Evolutionary conservation across 2,888 invertebrate genomes (phyloP), one percentile per base, ranked within the genome.

Genomic region (Parnassius apollo): DNA sequence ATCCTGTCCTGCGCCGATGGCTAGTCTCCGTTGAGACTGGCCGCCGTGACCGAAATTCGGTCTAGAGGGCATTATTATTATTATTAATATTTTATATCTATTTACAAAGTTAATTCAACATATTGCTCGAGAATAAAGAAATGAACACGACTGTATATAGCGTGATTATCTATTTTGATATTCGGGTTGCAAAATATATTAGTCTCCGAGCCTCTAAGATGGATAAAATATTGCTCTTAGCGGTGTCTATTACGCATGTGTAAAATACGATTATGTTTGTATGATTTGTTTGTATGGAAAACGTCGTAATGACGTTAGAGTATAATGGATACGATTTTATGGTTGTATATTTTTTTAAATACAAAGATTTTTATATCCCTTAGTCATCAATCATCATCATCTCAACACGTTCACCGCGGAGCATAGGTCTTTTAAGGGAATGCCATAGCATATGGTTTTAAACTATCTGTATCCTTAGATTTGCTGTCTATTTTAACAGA

Each of bases 221-320:
- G 51, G 56, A 64, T 64, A 52, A 64, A 48, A 46, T 64, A 59
- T 64, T 46, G 50, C 42, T 64, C 52, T 50, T 57, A 42, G 55
- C 48, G 46, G 63, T 64, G 59, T 59, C 59, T 64, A 64, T 64
- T 64, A 64, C 63, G 63, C 59, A 59, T 64, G 52, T 59, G 59
- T 64, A 57, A 64, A 64, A 64, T 64, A 64, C 63, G 63, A 50
- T 59, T 59, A 59, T 57, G 55, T 64, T 59, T 64, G 55, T 64
- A 59, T 59, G 63, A 64, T 59, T 64, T 64, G 63, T 59, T 64
- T 64, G 59, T 59, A 64, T 59, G 63, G 56, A 52, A 52, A 56
- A 59, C 59, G 63, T 44, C n/a, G 9, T 56, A 52, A 58, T 64
- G 56, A 59, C 59, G 63, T 59, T 52, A 42, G 59, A 57, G 48